These are phyloP conservation scores for Holacanthella duospinosa DNA, from an alignment of 2,888 invertebrate species.

Conservation along the genomic window DNA sequence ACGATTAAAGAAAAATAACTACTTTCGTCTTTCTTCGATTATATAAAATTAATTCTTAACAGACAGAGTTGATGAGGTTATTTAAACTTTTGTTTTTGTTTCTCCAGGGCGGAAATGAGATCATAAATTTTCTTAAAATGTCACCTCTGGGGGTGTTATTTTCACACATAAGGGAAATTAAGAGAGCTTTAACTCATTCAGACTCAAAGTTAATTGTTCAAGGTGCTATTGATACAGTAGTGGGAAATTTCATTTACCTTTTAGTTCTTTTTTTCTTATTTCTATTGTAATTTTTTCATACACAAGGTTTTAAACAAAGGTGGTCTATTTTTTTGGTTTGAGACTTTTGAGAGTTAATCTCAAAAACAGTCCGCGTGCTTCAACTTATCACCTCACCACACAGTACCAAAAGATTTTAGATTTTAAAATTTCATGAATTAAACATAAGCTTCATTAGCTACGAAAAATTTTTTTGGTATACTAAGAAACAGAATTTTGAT, in stretches of 20 bases:
- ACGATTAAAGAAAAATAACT: too few relatives aligned
- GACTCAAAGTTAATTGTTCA: background rate
- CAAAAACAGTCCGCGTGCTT: background rate
- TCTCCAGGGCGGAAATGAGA: background rate
- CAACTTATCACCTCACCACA: background rate
- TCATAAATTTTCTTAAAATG: background rate
- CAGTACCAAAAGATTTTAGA: too few relatives aligned
- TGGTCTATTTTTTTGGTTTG: background rate
- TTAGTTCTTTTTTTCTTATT: background rate
- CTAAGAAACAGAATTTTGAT: background rate
- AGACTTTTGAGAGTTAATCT: background rate
- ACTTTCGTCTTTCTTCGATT: too few relatives aligned
- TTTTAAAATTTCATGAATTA: conserved; percentile 17
- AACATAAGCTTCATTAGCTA: conserved; percentile 16
- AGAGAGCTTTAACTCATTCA: background rate
- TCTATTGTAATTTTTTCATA: background rate
- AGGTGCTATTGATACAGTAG: background rate
- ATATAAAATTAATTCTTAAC: too few relatives aligned
- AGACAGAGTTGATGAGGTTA: too few relatives aligned
- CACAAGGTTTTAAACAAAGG: too few relatives aligned
- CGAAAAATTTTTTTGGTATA: background rate
- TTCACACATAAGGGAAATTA: background rate
- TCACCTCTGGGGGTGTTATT: background rate
- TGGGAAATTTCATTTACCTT: too few relatives aligned
- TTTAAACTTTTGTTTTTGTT: background rate